Conservation (phyloP, 2,113 vertebrate genomes). For the Coreoperca whiteheadi region DNA sequence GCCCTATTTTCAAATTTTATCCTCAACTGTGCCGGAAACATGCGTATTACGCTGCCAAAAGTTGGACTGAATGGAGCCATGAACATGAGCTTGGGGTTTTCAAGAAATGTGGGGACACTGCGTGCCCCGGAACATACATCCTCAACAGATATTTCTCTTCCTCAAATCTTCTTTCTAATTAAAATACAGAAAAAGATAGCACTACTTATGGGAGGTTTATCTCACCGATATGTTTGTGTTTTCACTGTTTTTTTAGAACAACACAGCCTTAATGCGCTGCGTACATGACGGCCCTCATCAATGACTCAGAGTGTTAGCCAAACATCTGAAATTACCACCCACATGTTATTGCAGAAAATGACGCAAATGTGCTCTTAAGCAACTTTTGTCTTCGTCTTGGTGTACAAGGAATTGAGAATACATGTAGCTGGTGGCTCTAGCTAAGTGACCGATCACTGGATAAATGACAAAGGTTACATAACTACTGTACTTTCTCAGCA, state of each 20-base stretch:
- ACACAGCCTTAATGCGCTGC: background rate
- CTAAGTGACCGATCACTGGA: constrained; percentile 70
- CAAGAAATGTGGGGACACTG: constrained; percentile 10
- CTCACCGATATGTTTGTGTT: constrained; percentile 5
- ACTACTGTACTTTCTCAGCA: constrained; percentile 44
- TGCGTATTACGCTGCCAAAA: background rate
- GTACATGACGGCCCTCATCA: constrained; percentile 27
- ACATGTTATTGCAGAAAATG: constrained; percentile 52
- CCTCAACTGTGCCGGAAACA: background rate
- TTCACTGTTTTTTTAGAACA: background rate
- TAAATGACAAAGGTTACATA: constrained; percentile 67
- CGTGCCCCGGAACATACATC: background rate
- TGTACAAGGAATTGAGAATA: constrained; percentile 17
- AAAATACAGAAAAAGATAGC: background rate
- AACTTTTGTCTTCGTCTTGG: constrained; percentile 28
- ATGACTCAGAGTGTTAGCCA: constrained; percentile 48
- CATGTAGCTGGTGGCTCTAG: constrained; percentile 29
- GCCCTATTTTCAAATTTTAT: background rate
- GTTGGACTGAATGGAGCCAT: background rate
- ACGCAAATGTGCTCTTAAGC: constrained; percentile 54
- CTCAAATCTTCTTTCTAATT: background rate
- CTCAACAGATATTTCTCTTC: background rate
- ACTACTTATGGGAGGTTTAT: background rate
- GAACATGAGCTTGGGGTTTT: constrained; percentile 6
- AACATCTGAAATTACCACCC: constrained; percentile 62